Evolutionary conservation across 1,140 invertebrate genomes (phyloP).

Genomic region (Campodea augens): DNA sequence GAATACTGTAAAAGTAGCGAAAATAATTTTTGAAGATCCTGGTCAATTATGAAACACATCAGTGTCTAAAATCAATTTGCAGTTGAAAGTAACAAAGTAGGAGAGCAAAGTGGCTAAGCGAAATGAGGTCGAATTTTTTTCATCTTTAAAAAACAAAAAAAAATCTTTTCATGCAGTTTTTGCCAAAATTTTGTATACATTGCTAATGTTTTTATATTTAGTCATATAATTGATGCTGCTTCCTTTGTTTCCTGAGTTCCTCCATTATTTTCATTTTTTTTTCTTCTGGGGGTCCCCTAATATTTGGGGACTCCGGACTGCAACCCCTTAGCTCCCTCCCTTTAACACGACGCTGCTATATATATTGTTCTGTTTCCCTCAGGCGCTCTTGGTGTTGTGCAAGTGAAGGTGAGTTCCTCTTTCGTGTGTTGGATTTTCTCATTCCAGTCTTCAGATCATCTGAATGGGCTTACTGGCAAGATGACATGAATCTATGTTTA

Average conservation of each 20-base stretch:
- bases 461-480: conserved; percentile 24
- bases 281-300: not conserved
- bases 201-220: no score
- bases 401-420: conserved; percentile 51
- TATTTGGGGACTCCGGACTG: no score
- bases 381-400: conserved; percentile 52
- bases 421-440: conserved; percentile 53
- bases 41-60: no score
- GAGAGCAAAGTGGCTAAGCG: no score
- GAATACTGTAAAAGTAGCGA: no score
- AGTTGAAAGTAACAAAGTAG: no score
- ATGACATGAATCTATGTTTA: conserved; percentile 41
- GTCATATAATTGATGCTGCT: no score
- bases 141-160: not conserved
- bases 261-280: not conserved
- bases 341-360: not conserved
- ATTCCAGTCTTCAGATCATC: conserved; percentile 41
- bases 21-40: no score
- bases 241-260: no score
- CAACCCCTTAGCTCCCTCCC: no score
- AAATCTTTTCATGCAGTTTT: not conserved
- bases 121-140: not conserved
- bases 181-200: no score
- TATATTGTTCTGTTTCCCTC: conserved; percentile 6
- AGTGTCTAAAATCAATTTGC: no score